Percentiles rank a stretch among this genome's conserved stretches.
These are phyloP conservation scores for Pyrocoelia pectoralis DNA, from an alignment of 2,888 invertebrate genomes.

Conservation along the genomic window DNA sequence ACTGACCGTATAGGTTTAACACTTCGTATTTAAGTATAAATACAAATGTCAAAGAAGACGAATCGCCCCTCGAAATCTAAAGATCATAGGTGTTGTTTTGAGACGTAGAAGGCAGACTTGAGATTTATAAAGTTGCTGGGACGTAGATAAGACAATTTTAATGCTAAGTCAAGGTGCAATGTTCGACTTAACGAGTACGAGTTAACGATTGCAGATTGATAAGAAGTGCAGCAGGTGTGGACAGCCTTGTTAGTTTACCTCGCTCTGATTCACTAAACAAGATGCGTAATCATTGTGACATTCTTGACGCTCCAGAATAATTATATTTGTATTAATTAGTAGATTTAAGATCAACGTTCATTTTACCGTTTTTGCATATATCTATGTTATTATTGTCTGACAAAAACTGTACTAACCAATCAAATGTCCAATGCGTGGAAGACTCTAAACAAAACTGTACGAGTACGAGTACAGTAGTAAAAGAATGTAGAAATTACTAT, in stretches of 20 bases:
- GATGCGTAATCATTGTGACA: constrained; percentile 44
- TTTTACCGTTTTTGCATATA: too few species aligned
- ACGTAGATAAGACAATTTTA: constrained; percentile 41
- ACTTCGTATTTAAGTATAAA: constrained; percentile 25
- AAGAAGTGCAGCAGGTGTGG: constrained; percentile 45
- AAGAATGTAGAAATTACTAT: too few species aligned
- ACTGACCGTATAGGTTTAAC: not conserved
- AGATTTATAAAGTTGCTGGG: constrained; percentile 41
- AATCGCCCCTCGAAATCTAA: constrained; percentile 46
- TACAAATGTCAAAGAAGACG: constrained; percentile 49
- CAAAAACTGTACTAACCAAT: too few species aligned
- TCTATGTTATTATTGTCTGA: not conserved
- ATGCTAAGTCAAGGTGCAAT: constrained; percentile 40
- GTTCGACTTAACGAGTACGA: constrained; percentile 43
- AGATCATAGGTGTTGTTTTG: constrained; percentile 48
- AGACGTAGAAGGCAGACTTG: constrained; percentile 33
- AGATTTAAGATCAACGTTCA: constrained; percentile 9
- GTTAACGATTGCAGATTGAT: constrained; percentile 47
- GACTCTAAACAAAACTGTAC: too few species aligned
- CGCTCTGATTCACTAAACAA: constrained; percentile 40
- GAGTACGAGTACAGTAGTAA: too few species aligned
- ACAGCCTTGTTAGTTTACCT: constrained; percentile 46
- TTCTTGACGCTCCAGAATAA: constrained; percentile 45
- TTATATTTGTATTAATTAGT: constrained; percentile 49
- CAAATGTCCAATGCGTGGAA: too few species aligned